These are phyloP conservation scores for Neoarius graeffei DNA, from an alignment of 2,113 vertebrate species.

Conservation along the genomic window DNA sequence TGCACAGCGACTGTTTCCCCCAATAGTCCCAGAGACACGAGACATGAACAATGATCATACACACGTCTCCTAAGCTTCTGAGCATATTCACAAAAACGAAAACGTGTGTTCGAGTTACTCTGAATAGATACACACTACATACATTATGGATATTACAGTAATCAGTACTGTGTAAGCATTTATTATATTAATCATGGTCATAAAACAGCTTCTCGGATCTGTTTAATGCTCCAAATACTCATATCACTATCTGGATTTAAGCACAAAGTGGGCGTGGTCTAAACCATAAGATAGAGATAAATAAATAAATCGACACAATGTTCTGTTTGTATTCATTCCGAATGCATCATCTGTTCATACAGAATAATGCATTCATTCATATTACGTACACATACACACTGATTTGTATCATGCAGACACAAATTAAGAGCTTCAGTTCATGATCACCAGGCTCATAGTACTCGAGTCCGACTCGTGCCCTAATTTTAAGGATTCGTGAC, in stretches of 20 bases:
- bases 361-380: not conserved
- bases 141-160: not conserved
- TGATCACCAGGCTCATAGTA: too few species aligned
- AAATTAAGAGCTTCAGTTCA: too few species aligned
- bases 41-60: not conserved
- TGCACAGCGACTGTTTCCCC: slow-evolving; percentile 37
- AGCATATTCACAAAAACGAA: not conserved
- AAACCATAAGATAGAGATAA: not conserved
- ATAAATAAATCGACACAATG: not conserved
- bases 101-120: not conserved
- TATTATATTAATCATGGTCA: too few species aligned
- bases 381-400: not conserved
- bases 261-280: not conserved
- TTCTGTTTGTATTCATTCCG: not conserved
- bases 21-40: not conserved
- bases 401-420: too few species aligned
- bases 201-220: too few species aligned
- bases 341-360: not conserved
- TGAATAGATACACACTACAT: not conserved
- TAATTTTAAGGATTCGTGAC: too few species aligned
- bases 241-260: too few species aligned
- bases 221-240: too few species aligned
- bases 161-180: not conserved
- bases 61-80: not conserved
- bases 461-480: too few species aligned